Evolutionary conservation across 2,888 invertebrate genomes (phyloP).

Genomic region (Tinea semifulvella): DNA sequence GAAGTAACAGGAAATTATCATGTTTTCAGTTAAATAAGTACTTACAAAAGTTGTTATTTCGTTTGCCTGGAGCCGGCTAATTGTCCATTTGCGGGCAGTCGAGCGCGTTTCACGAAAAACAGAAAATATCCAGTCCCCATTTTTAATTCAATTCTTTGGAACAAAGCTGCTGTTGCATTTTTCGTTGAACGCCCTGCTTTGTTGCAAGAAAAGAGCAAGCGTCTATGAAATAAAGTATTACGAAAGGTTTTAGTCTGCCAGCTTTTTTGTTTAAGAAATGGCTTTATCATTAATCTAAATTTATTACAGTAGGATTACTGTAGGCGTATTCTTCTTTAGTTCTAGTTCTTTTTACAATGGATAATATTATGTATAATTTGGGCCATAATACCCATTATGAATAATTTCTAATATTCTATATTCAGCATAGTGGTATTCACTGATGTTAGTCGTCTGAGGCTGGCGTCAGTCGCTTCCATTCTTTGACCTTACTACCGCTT

Average conservation of each 20-base stretch:
- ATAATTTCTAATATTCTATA: too few species aligned
- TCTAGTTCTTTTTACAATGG: too few species aligned
- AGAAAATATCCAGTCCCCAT: constrained; percentile 46
- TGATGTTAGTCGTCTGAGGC: too few species aligned
- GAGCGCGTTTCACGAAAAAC: constrained; percentile 51
- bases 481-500: too few species aligned
- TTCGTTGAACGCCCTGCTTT: constrained; percentile 27
- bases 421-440: too few species aligned
- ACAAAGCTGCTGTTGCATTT: constrained; percentile 48
- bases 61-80: constrained; percentile 34
- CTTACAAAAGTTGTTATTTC: constrained; percentile 13
- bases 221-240: constrained; percentile 45
- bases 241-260: constrained; percentile 33
- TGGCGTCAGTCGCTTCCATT: too few species aligned
- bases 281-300: too few species aligned
- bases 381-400: too few species aligned
- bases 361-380: too few species aligned
- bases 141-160: constrained; percentile 60
- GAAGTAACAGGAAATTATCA: constrained; percentile 10
- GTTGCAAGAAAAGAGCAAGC: constrained; percentile 42
- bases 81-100: constrained; percentile 59
- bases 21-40: constrained; percentile 13
- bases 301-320: too few species aligned
- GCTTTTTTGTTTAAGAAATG: constrained; percentile 2
- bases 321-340: too few species aligned